A percentile compares a stretch with the other conserved stretches of the same genome.
These are phyloP conservation scores for Trachymyrmex septentrionalis DNA, from an alignment of 1,140 invertebrate genomes.

Conservation along the genomic window DNA sequence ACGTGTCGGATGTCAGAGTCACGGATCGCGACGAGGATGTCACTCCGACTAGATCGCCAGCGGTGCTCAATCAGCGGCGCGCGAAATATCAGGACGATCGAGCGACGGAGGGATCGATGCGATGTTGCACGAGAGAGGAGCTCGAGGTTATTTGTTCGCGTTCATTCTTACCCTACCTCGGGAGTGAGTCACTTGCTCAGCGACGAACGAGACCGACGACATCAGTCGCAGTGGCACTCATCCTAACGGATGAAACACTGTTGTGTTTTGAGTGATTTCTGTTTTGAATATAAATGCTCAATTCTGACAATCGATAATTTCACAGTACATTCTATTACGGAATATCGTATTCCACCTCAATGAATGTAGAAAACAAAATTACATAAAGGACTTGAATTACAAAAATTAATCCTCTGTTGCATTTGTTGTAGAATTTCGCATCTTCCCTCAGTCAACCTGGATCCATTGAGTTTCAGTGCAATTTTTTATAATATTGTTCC, in stretches of 20 bases:
- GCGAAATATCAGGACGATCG: neutral
- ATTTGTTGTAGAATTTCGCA: no score
- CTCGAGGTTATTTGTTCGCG: slow-evolving; percentile 73
- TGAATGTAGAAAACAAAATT: neutral
- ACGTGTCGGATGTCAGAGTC: slow-evolving; percentile 50
- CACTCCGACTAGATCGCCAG: slow-evolving; percentile 56
- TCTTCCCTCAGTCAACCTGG: no score
- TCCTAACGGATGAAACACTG: neutral
- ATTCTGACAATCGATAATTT: neutral
- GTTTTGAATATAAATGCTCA: slow-evolving; percentile 5
- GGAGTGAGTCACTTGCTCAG: slow-evolving; percentile 72
- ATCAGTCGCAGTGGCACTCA: slow-evolving; percentile 70
- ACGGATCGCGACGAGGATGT: slow-evolving; percentile 48
- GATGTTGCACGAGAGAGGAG: slow-evolving; percentile 39
- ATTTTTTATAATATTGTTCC: no score
- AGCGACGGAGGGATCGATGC: neutral
- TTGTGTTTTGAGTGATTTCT: slow-evolving; percentile 22
- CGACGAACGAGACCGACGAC: slow-evolving; percentile 61
- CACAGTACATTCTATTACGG: neutral
- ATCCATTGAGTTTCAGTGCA: no score
- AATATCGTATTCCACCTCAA: neutral
- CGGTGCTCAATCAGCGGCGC: slow-evolving; percentile 41
- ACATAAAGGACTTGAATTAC: neutral
- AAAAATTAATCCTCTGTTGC: neutral
- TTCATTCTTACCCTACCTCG: slow-evolving; percentile 74